These are phyloP conservation scores for Aphelenchoides avenae DNA, from an alignment of 1,140 invertebrate species.

Conservation along the genomic window DNA sequence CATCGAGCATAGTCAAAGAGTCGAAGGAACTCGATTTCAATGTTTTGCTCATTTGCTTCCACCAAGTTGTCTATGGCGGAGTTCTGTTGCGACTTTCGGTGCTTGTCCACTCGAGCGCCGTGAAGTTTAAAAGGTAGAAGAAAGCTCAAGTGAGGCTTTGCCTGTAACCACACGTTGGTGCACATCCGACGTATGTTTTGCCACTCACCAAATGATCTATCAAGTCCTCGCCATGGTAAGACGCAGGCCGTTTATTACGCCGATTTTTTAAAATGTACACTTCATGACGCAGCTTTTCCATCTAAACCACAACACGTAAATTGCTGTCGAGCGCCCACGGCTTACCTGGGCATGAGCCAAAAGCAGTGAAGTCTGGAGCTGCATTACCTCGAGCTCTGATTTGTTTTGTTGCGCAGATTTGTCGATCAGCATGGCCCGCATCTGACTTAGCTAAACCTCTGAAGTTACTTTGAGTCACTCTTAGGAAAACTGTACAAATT, in stretches of 20 bases:
- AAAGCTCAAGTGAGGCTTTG: conserved; percentile 21
- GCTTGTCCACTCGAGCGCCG: conserved; percentile 24
- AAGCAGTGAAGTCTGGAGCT: conserved; percentile 23
- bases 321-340: too few relatives aligned
- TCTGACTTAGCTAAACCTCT: conserved; percentile 16
- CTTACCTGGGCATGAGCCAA: conserved; percentile 25
- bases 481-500: background rate
- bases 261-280: background rate
- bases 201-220: conserved; percentile 20
- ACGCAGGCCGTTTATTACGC: conserved; percentile 20
- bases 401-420: conserved; percentile 24
- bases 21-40: conserved; percentile 35
- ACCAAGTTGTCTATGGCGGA: conserved; percentile 18
- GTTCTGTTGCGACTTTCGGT: conserved; percentile 21
- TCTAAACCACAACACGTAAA: too few relatives aligned
- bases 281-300: conserved; percentile 8
- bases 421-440: conserved; percentile 11
- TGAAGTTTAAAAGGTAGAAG: conserved; percentile 38
- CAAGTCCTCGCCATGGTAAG: conserved; percentile 29
- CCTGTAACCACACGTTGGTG: conserved; percentile 4
- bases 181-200: background rate
- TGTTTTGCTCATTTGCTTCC: conserved; percentile 33
- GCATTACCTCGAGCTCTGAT: conserved; percentile 24
- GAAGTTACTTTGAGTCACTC: conserved; percentile 3
- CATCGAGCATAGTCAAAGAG: conserved; percentile 33